Percentiles rank a stretch among this genome's conserved stretches.
phyloP scores from a whole-genome alignment of 2,113 vertebrate species.

The Microtus ochrogaster region DNA sequence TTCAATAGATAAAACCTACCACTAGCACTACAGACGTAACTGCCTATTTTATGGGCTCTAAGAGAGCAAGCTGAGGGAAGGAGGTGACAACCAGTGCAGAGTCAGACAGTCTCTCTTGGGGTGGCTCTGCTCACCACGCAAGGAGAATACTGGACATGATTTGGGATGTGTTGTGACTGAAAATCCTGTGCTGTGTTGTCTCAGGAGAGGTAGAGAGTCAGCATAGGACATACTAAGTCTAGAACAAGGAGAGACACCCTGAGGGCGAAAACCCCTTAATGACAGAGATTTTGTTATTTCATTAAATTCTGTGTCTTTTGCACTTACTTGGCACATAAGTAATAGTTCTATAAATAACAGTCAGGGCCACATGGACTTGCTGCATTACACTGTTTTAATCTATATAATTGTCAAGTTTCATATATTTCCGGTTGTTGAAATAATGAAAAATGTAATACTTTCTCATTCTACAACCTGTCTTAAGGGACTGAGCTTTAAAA shows the following conservation, averaged over 20 bases:
- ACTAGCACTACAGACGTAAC: constrained; percentile 1
- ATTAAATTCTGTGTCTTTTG: neutral
- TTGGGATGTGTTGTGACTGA: neutral
- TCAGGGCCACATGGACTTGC: neutral
- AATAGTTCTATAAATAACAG: neutral
- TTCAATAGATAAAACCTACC: constrained; percentile 55
- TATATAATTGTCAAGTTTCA: neutral
- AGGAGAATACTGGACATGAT: neutral
- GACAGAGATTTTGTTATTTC: neutral
- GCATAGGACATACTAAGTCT: neutral
- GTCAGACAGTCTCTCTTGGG: neutral
- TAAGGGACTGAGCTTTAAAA: neutral
- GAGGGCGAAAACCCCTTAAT: neutral
- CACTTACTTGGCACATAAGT: neutral
- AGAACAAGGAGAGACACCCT: neutral
- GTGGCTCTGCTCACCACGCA: neutral
- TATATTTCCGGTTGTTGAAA: neutral
- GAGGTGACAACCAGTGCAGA: neutral
- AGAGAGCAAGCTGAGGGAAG: neutral
- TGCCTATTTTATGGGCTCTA: neutral
- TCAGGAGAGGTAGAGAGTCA: neutral
- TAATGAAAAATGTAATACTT: neutral
- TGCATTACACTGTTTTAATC: neutral
- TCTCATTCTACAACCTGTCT: constrained; percentile 29
- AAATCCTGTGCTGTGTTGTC: neutral